These are phyloP conservation scores for Gambusia yucatana DNA, from an alignment of 2,797 vertebrate genomes.

Conservation along the genomic window DNA sequence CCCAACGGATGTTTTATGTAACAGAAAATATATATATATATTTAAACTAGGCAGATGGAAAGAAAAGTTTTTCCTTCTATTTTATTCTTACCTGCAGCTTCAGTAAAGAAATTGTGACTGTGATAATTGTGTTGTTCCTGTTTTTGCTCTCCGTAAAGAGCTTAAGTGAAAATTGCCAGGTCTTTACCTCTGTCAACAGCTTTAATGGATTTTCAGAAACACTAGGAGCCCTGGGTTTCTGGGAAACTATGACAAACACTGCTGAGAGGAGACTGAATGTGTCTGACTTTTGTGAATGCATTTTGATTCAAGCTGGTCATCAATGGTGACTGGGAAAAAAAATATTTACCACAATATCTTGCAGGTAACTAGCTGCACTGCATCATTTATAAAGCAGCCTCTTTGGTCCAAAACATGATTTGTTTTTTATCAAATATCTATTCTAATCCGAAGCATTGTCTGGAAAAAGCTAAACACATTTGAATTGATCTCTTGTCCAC, in stretches of 20 bases:
- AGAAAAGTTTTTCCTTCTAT: neutral
- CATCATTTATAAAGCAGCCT: neutral
- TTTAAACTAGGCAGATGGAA: neutral
- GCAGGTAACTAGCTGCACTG: neutral
- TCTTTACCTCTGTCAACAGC: conserved; percentile 23
- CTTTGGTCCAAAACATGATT: neutral
- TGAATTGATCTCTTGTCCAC: neutral
- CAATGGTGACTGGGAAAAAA: conserved; percentile 6
- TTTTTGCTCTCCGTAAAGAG: neutral
- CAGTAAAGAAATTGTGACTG: neutral
- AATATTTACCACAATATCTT: neutral
- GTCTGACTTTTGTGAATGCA: conserved; percentile 30
- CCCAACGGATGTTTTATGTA: neutral
- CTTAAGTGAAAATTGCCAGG: conserved; percentile 12
- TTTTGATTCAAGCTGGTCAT: conserved; percentile 27
- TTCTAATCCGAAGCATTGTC: neutral
- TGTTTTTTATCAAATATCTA: neutral
- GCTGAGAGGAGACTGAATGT: conserved; percentile 27
- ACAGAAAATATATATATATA: neutral
- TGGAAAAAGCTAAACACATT: neutral
- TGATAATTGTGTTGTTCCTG: conserved; percentile 5
- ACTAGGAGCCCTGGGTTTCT: conserved; percentile 25
- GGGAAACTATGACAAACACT: conserved; percentile 42
- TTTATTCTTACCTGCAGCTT: neutral
- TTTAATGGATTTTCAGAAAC: conserved; percentile 61